Conservation (phyloP, 2,797 vertebrate genomes). For the Anguilla marmorata region DNA sequence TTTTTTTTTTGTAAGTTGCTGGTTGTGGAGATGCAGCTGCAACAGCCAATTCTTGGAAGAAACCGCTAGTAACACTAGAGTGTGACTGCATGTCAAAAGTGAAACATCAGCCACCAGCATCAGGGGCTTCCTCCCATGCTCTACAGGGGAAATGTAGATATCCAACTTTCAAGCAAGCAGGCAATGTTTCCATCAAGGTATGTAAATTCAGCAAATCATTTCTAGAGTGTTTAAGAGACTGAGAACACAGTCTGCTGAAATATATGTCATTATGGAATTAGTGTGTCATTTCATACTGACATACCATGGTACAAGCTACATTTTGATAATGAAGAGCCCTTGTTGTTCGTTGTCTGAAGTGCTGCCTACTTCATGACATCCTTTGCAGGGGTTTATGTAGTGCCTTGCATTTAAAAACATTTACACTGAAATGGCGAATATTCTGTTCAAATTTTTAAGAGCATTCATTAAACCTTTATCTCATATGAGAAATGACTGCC, state of each 20-base stretch:
- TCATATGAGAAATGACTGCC: not conserved
- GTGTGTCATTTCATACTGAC: conserved; percentile 12
- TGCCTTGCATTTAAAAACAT: not conserved
- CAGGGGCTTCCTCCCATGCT: not conserved
- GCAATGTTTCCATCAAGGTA: conserved; percentile 1
- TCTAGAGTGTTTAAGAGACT: not conserved
- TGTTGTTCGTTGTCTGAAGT: not conserved
- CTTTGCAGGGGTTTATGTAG: not conserved
- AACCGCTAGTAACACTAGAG: conserved; percentile 61
- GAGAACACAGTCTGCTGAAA: not conserved
- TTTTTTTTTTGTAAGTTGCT: conserved; percentile 39
- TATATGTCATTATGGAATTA: not conserved
- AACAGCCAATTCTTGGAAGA: conserved; percentile 51
- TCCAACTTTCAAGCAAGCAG: not conserved
- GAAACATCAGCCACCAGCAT: conserved; percentile 52
- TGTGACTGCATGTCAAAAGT: conserved; percentile 58
- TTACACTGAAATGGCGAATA: not conserved
- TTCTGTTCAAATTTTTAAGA: not conserved
- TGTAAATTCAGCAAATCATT: conserved; percentile 17
- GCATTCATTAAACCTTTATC: not conserved
- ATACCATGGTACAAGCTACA: not conserved
- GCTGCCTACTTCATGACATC: not conserved
- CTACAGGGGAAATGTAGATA: not conserved
- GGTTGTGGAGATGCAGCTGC: conserved; percentile 65
- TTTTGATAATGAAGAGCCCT: not conserved